These are phyloP conservation scores for Hystrix brachyura DNA, from an alignment of 2,113 vertebrate genomes.

Conservation along the genomic window DNA sequence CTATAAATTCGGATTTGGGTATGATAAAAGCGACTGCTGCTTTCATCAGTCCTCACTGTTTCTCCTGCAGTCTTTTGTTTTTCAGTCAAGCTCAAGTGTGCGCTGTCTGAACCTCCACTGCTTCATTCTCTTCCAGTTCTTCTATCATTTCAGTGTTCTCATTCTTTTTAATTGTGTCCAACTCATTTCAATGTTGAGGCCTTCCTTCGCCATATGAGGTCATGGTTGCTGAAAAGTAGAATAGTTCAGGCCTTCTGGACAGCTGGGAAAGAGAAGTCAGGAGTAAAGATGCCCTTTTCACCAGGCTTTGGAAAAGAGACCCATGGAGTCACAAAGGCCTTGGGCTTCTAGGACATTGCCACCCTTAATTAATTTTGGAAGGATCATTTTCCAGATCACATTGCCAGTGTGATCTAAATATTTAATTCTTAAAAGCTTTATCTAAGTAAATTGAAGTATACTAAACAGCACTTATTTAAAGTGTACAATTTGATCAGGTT, in stretches of 20 bases:
- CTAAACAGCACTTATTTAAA: background rate
- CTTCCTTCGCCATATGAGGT: background rate
- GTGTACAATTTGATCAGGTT: background rate
- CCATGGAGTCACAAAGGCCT: background rate
- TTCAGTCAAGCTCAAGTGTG: too few species aligned
- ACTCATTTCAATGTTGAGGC: background rate
- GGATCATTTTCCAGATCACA: background rate
- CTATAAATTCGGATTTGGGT: background rate
- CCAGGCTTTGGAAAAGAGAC: background rate
- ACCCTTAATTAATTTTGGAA: background rate
- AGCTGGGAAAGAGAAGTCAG: background rate
- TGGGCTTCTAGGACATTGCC: background rate
- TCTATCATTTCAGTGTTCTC: background rate
- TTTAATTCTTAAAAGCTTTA: background rate
- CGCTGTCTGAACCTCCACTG: background rate
- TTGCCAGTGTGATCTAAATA: background rate
- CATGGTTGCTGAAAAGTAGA: background rate
- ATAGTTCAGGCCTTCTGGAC: background rate
- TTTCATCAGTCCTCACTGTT: background rate
- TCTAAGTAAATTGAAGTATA: background rate
- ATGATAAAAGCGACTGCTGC: background rate
- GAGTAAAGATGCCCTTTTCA: background rate
- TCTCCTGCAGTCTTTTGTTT: background rate
- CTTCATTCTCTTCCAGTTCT: background rate
- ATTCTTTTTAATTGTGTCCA: background rate